A percentile compares a stretch with the other conserved stretches of the same genome.
Conservation (phyloP, 2,888 invertebrate species). For the Phrixothrix hirtus region DNA sequence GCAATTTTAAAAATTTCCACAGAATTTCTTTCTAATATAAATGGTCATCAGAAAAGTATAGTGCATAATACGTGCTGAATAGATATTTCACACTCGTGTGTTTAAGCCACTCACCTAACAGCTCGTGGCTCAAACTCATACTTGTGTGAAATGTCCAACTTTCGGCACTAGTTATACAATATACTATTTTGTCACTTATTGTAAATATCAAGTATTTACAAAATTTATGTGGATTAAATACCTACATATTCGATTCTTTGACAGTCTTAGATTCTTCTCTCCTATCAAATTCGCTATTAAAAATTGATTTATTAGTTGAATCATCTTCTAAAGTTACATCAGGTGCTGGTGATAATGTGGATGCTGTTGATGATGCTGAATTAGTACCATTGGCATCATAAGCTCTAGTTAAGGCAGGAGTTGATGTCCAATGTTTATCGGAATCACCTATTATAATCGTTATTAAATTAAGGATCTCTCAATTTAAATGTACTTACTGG, state of each 20-base stretch:
- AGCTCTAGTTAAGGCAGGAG: conserved; percentile 46
- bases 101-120: too few species aligned
- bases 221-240: too few species aligned
- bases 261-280: conserved; percentile 42
- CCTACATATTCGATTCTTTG: conserved; percentile 34
- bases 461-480: not conserved
- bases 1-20: too few species aligned
- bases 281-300: conserved; percentile 44
- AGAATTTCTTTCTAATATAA: too few species aligned
- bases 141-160: too few species aligned
- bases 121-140: too few species aligned
- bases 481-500: conserved; percentile 49
- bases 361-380: conserved; percentile 60
- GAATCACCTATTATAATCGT: conserved; percentile 40
- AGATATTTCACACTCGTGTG: too few species aligned
- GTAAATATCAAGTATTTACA: too few species aligned
- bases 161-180: too few species aligned
- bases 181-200: too few species aligned
- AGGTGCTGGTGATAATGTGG: conserved; percentile 63
- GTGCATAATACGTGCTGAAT: too few species aligned
- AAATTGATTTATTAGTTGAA: conserved; percentile 37
- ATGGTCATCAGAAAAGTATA: too few species aligned
- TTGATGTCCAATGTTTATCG: conserved; percentile 51
- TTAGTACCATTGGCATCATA: conserved; percentile 47
- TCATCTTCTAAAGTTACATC: conserved; percentile 49